Base-by-base conservation (phyloP, 2,797 vertebrate genomes). In the Phoxinus dragarum region DNA sequence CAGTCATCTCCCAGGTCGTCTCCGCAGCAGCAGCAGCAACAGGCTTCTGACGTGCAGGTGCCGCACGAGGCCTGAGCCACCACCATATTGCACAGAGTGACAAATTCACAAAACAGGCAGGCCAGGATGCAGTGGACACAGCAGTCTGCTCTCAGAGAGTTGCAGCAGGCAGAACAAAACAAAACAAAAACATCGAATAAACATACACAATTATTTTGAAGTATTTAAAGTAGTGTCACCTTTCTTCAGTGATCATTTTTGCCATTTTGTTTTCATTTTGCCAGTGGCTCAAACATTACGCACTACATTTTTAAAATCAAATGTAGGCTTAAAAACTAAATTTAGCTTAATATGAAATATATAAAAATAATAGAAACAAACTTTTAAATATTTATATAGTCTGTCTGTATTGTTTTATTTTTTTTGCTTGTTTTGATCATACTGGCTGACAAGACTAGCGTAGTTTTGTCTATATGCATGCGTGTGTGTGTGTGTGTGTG, bases 61-160 rank as follows among this genome's bases (percentile, higher is more conserved):
- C 98, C 97, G 47, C 98, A 99, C 0, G 96, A 96, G 11, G 97
- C 97, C 96, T 98, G 98, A 80, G 97, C 94, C 92, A 96, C 95
- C 93, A 98, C 97, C 93, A 99, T 97, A 93, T 99, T 98, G 94
- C 98, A 99, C 88, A 99, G 96, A 5, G 96, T 96, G 90, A 98
- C 95, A 94, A 99, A 99, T 95, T 99, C 98, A 84, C 98, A 99
- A 95, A 99, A 99, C 91, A 99, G 95, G 94, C 98, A 99, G 56
- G 97, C 97, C 94, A 99, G 92, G 95, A 99, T 98, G 93, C 98
- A 99, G 95, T 99, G 98, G 90, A 99, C 98, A 27, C 98, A 99
- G 93, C 98, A 99, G 93, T 99, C 98, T 99, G 96, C 52, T 79
- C 76, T 72, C 80, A 76, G 81, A n/a, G 56, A 23, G 44, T 34